A percentile compares a stretch with the other conserved stretches of the same genome.
Conservation (phyloP, 2,113 vertebrate species). For the Hemiprocne comata region DNA sequence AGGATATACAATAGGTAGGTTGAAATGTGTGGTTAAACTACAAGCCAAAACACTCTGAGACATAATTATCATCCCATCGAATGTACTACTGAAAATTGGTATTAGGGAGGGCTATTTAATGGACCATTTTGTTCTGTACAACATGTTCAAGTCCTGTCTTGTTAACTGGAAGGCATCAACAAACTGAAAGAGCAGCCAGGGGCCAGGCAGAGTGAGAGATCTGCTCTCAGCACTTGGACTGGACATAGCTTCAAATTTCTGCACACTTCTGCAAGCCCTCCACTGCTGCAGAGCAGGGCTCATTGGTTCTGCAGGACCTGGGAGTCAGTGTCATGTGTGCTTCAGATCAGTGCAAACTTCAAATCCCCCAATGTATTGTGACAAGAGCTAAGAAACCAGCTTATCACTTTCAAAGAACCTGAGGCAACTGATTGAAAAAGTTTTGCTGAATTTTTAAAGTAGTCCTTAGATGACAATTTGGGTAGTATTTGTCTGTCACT, state of each 20-base stretch:
- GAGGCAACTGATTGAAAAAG: neutral
- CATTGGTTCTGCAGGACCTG: neutral
- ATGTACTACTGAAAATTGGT: neutral
- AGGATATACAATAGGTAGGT: neutral
- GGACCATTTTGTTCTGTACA: neutral
- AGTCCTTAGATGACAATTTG: neutral
- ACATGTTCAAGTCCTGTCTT: neutral
- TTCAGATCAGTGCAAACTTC: neutral
- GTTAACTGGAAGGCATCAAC: neutral
- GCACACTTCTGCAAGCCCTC: neutral
- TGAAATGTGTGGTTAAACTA: neutral
- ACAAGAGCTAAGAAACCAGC: conserved; percentile 20
- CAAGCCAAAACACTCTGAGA: neutral
- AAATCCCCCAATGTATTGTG: neutral
- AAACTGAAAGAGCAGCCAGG: neutral
- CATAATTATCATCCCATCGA: neutral
- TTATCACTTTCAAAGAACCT: neutral
- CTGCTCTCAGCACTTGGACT: neutral
- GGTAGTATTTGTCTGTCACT: neutral
- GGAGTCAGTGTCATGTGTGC: neutral
- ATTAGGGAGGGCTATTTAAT: neutral
- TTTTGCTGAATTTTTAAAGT: neutral
- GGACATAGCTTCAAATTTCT: neutral
- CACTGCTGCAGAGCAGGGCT: neutral
- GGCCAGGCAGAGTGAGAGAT: neutral